Evolutionary conservation across 2,888 invertebrate species (phyloP), one percentile per base, ranked within the genome.

Genomic region (Loripinus fragilis): DNA sequence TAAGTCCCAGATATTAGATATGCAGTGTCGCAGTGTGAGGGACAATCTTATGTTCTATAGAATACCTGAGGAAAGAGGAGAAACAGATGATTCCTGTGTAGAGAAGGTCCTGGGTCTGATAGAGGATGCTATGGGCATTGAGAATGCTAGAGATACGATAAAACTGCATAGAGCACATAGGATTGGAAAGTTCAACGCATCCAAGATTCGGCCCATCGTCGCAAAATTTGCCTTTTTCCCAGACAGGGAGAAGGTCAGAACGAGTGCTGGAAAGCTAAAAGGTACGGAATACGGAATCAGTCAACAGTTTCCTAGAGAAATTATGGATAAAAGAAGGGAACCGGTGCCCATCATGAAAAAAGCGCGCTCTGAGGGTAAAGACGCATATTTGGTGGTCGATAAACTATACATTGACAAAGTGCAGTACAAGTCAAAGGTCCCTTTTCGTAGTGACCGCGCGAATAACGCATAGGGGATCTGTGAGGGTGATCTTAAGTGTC

Each of bases 341-440:
- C 68, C 48, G 3, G 48, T 68, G 7, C 68, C 68, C 1, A 48
- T 68, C 30, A 68, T 68, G 68, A 68, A 68, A 38, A 5, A 68
- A 30, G 68, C 68, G 8, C 68, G 68, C 17, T 8, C 17, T 1
- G 17, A 60, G 2, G 60, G 60, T 10, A 20, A 30, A 20, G 60
- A 60, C 8, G 60, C 60, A 2, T 60, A 60, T 23, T 52, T 65
- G 20, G 55, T 25, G 2, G 52, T 65, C 1, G 76, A 71, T 25
- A 69, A 66, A 25, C 38, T 74, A 20, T 74, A 69, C 35, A 74
- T 74, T 33, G 30, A 74, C 35, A 74, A 60, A 30, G 41, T 35
- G 23, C 60, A 69, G 25, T 74, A 67, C 60, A 52, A 25, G 52
- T 20, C 52, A 28, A 25, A 28, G 25, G 52, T n/a, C 52, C 5